Conservation (phyloP, 2,888 invertebrate genomes). For the Meghimatium bilineatum region DNA sequence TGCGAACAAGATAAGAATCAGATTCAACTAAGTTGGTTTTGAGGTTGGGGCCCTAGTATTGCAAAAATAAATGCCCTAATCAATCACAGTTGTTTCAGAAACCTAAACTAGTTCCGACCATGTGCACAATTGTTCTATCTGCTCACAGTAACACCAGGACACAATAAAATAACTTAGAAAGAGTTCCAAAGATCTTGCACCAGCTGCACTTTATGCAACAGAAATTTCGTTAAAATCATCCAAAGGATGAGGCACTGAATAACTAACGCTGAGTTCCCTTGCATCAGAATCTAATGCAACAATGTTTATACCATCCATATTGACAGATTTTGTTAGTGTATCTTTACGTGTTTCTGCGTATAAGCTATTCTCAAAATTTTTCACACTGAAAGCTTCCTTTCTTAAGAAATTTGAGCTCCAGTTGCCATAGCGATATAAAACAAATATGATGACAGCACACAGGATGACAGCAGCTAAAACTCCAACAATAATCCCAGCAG, state of each 20-base stretch:
- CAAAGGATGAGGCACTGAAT: background rate
- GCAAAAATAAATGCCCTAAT: no score
- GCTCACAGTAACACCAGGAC: no score
- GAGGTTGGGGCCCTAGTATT: no score
- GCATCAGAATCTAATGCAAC: background rate
- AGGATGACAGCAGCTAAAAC: background rate
- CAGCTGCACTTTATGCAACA: background rate
- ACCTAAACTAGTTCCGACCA: no score
- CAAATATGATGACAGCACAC: background rate
- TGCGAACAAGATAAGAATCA: no score
- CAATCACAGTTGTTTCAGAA: no score
- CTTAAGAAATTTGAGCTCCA: slow-evolving; percentile 19
- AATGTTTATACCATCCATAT: slow-evolving; percentile 8
- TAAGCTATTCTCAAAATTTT: slow-evolving; percentile 47
- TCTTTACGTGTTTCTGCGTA: slow-evolving; percentile 42
- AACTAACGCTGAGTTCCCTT: slow-evolving; percentile 22
- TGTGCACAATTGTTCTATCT: no score
- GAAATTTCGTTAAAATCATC: slow-evolving; percentile 3
- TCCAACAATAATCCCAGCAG: slow-evolving; percentile 37
- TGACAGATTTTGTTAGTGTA: slow-evolving; percentile 15
- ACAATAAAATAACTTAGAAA: no score
- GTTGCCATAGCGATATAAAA: background rate
- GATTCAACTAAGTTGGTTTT: no score
- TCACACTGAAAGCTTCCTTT: slow-evolving; percentile 22
- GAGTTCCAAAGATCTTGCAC: background rate